Evolutionary conservation across 2,113 vertebrate genomes (phyloP), one percentile per base, ranked within the genome.

Genomic region (Turnix velox): DNA sequence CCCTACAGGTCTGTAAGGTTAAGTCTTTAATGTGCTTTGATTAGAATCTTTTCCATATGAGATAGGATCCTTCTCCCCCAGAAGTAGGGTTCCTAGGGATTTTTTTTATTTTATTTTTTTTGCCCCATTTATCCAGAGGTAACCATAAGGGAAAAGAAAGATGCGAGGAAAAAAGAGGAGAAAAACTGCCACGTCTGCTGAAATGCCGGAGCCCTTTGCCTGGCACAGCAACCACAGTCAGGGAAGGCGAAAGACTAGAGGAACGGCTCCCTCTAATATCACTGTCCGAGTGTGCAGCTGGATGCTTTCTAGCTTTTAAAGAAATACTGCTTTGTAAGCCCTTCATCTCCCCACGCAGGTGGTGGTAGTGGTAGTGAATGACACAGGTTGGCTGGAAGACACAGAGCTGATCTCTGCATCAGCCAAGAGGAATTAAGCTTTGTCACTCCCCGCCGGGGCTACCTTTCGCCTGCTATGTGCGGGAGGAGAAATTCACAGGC

Each of bases 381-480:
- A 96, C 97, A 98, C 92, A 96, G 97, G 96, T 96, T 91, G 97
- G 96, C 96, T 22, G 59, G 96, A 84, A 97, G 98, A 97, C 97
- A 97, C 45, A 84, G 87, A 95, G 97, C 96, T 96, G 98, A 98
- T 97, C 97, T 97, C 97, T 91, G 97, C 97, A 98, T 97, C 97
- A 97, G 96, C 97, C 97, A 92, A 92, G 97, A 98, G 94, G 97
- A 98, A 98, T 98, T 97, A 97, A 98, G 98, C 97, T 96, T 97
- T 97, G 97, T 97, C 97, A 97, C 97, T 98, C 97, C 97, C 98
- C 88, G 43, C 92, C 91, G 97, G 98, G 97, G 98, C 97, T 96
- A 97, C 97, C 98, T 98, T 97, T 95, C 83, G 95, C 94, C 97
- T 96, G 97, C 77, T 86, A 97, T 98, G 98, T 97, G 98, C 80